Conservation (phyloP, 2,888 invertebrate genomes). For the Dicycla oo region DNA sequence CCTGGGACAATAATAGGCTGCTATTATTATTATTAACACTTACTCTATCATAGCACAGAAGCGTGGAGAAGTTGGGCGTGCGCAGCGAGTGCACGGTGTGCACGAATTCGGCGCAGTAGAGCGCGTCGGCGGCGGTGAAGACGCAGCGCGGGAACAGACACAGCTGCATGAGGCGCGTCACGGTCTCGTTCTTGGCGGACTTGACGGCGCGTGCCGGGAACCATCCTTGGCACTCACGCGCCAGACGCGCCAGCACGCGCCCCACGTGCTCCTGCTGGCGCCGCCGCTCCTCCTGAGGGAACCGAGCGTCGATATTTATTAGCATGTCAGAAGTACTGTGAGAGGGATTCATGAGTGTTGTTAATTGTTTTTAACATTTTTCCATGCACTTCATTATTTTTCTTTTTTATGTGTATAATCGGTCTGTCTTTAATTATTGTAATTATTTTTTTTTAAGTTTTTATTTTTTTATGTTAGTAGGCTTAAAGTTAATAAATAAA, state of each 20-base stretch:
- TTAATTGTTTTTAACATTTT: too few species aligned
- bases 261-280: conserved; percentile 98
- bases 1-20: too few species aligned
- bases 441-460: neutral
- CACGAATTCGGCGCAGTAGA: conserved; percentile 99
- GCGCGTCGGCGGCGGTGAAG: conserved; percentile 98
- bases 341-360: neutral
- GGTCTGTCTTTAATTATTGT: neutral
- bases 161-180: conserved; percentile 98
- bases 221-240: conserved; percentile 96
- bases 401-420: neutral
- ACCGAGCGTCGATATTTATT: neutral
- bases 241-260: conserved; percentile 93
- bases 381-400: neutral
- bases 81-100: conserved; percentile 98
- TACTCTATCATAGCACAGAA: conserved; percentile 99
- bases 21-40: conserved; percentile 68
- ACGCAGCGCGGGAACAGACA: conserved; percentile 99
- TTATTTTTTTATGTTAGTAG: too few species aligned
- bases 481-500: neutral
- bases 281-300: conserved; percentile 95
- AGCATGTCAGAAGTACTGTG: neutral
- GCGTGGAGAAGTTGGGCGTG: conserved; percentile 99
- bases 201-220: conserved; percentile 96
- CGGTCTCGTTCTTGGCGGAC: conserved; percentile 98